These are phyloP conservation scores for Drosophila pseudotalamancana DNA, from an alignment of 2,888 invertebrate genomes.

Conservation along the genomic window DNA sequence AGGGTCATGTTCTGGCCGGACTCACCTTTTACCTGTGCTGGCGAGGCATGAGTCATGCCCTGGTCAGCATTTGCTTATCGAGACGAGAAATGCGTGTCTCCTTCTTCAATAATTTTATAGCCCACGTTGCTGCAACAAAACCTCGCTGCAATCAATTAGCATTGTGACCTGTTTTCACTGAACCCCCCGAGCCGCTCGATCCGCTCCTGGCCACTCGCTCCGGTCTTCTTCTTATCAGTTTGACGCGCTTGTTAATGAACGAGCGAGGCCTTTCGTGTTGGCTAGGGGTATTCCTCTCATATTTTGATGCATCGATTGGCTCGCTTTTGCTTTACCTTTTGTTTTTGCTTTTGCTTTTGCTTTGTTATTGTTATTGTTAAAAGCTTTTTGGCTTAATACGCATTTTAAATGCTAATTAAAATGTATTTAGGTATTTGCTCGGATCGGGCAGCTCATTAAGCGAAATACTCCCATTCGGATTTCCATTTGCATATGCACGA, in stretches of 20 bases:
- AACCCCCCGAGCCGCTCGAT: constrained; percentile 2
- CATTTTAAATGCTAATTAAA: constrained; percentile 83
- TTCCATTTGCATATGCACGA: constrained; percentile 37
- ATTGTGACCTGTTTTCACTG: constrained; percentile 71
- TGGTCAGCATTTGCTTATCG: constrained; percentile 66
- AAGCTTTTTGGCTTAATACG: constrained; percentile 75
- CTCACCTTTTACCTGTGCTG: constrained; percentile 15
- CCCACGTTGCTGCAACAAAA: constrained; percentile 60
- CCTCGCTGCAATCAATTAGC: constrained; percentile 72
- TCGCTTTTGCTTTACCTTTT: constrained; percentile 9
- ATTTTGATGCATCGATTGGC: constrained; percentile 73
- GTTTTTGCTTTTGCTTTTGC: constrained; percentile 32
- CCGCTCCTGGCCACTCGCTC: not conserved
- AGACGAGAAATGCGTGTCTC: constrained; percentile 73
- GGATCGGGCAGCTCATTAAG: constrained; percentile 52
- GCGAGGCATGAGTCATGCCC: constrained; percentile 34
- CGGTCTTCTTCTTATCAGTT: constrained; percentile 60
- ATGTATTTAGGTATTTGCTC: constrained; percentile 70
- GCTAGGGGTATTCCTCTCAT: constrained; percentile 48
- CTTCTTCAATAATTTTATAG: constrained; percentile 75
- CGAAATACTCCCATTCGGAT: not conserved
- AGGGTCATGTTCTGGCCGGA: constrained; percentile 10
- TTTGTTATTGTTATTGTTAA: constrained; percentile 60
- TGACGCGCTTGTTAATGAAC: constrained; percentile 79
- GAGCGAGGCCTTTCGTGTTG: constrained; percentile 40